phyloP scores from a whole-genome alignment of 92 coral and sea anemone species.

The Muricea muricata region DNA sequence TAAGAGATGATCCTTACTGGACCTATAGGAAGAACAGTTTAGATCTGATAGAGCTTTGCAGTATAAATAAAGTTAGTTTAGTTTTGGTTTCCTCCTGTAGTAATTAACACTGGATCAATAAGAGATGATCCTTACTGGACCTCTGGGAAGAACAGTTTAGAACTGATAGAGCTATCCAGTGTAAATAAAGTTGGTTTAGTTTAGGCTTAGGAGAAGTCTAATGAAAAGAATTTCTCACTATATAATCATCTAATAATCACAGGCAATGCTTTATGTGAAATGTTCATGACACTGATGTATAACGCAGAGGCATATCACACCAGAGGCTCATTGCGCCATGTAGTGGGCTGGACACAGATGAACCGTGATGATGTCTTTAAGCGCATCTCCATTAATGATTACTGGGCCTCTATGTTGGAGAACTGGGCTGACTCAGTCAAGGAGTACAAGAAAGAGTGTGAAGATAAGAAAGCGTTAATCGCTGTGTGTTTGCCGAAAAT shows the following conservation, averaged over 20 bases:
- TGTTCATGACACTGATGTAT: constrained; percentile 67
- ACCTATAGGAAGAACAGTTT: too few relatives aligned
- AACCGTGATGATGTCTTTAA: constrained; percentile 16
- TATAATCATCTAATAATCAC: too few relatives aligned
- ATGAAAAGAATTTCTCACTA: too few relatives aligned
- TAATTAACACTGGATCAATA: neutral
- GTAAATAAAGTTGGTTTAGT: too few relatives aligned
- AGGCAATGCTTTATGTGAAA: constrained; percentile 3
- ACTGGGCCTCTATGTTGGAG: constrained; percentile 65
- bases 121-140: too few relatives aligned
- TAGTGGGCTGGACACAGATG: constrained; percentile 83
- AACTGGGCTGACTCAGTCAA: constrained; percentile 68
- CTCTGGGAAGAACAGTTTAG: too few relatives aligned
- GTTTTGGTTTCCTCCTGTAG: too few relatives aligned
- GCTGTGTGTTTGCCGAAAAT: constrained; percentile 54
- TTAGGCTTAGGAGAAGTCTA: too few relatives aligned
- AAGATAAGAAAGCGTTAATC: neutral
- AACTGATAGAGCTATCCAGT: too few relatives aligned
- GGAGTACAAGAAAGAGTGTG: constrained; percentile 20
- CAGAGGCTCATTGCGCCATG: constrained; percentile 76
- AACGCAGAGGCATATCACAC: constrained; percentile 87
- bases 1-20: too few relatives aligned
- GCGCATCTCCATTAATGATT: constrained; percentile 29
- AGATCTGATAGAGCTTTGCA: too few relatives aligned
- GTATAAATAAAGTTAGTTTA: too few relatives aligned